phyloP scores from a whole-genome alignment of 2,888 invertebrate genomes.

The Dolomedes plantarius region DNA sequence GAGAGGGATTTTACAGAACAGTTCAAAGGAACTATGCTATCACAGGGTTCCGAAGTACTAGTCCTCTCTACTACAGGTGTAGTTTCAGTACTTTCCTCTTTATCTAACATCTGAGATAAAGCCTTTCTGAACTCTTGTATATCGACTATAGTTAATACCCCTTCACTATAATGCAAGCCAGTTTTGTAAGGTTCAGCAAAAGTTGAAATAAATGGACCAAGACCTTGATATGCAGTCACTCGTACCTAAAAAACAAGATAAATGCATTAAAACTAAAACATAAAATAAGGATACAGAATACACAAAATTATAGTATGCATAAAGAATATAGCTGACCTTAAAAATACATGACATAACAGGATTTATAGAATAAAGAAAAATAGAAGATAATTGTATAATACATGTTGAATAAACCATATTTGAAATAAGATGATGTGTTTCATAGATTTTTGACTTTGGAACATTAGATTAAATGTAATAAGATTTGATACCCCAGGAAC shows the following conservation, averaged over 20 bases:
- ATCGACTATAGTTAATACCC: conserved; percentile 53
- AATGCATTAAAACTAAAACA: no score
- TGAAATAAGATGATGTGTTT: no score
- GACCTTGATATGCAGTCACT: conserved; percentile 82
- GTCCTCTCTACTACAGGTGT: conserved; percentile 44
- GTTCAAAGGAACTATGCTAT: conserved; percentile 65
- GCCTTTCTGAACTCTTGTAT: neutral
- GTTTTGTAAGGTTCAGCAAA: conserved; percentile 84
- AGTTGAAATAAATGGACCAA: conserved; percentile 88
- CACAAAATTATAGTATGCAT: no score
- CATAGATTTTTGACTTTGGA: no score
- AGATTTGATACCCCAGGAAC: no score
- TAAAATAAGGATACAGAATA: no score
- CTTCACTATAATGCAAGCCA: conserved; percentile 77
- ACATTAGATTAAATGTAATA: no score
- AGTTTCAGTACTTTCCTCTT: neutral
- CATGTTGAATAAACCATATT: no score
- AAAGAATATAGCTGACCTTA: no score
- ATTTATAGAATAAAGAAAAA: no score
- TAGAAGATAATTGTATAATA: no score
- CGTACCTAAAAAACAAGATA: conserved; percentile 82
- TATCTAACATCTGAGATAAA: neutral
- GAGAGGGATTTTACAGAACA: conserved; percentile 32
- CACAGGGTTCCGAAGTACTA: conserved; percentile 58
- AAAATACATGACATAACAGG: no score